A percentile compares a stretch with the other conserved stretches of the same genome.
phyloP scores from a whole-genome alignment of 2,888 invertebrate genomes.

The Cantharis rufa region DNA sequence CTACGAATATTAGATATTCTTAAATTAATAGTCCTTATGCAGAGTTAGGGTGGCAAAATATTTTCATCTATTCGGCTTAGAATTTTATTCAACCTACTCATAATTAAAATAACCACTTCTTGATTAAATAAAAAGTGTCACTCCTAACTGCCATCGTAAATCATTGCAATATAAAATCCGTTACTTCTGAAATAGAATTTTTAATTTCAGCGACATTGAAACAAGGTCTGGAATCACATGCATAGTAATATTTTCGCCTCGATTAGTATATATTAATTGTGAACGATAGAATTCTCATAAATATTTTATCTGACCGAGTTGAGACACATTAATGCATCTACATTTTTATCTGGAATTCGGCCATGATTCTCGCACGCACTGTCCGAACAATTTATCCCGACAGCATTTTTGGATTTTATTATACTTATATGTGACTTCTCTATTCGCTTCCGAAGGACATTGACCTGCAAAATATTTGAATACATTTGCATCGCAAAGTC shows the following conservation, averaged over 20 bases:
- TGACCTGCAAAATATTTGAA: conserved; percentile 38
- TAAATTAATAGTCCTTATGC: background rate
- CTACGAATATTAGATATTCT: conserved; percentile 2
- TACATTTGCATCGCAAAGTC: conserved; percentile 38
- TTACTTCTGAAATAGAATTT: background rate
- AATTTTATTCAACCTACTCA: background rate
- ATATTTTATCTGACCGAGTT: conserved; percentile 27
- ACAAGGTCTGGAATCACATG: conserved; percentile 10
- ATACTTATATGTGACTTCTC: conserved; percentile 16
- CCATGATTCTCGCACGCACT: conserved; percentile 18
- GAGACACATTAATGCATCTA: conserved; percentile 28
- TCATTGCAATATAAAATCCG: background rate
- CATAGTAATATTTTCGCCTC: conserved; percentile 19
- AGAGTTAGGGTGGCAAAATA: background rate
- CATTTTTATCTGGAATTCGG: conserved; percentile 23
- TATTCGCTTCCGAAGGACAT: conserved; percentile 24
- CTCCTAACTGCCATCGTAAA: background rate
- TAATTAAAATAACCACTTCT: background rate
- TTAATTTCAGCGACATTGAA: background rate
- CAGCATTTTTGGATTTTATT: conserved; percentile 30
- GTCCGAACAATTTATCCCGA: conserved; percentile 30
- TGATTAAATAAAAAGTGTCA: background rate
- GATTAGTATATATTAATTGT: conserved; percentile 16
- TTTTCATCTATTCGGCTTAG: background rate
- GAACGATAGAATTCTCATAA: conserved; percentile 22